Base-by-base conservation (phyloP, 2,797 vertebrate species). In the Pempheris klunzingeri region DNA sequence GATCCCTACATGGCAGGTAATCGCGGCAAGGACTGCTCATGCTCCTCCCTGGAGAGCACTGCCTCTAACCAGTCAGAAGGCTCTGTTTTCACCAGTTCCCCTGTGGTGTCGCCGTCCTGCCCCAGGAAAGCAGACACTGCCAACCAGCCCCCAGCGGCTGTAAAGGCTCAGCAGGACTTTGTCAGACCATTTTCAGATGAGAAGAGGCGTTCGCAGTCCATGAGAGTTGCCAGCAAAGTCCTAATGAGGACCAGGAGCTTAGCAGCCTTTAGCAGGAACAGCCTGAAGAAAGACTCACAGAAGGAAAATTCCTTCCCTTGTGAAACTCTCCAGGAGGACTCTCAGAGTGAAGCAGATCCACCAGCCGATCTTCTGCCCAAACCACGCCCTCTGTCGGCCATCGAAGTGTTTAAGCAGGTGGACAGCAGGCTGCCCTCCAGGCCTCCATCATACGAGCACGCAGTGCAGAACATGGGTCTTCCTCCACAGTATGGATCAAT, bases 381-480 rank as follows among this genome's bases (percentile, higher is more conserved):
- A 10, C 67, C 85, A 5, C 89, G 91, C 3, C 91, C 95, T 43
- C 91, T 95, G 74, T 98, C 96, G 0, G 95, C 91, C 17, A 94
- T 97, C 4, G 96, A 97, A 36, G 94, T 97, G 17, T 97, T 98
- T 81, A 95, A 90, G 72, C 90, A 93, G 1, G 93, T 95, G 52
- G 97, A 97, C 84, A 94, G 93, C 82, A 94, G 43, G 72, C 88
- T 90, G 50, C 94, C 96, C 5, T 90, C 93, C 63, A 93, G 74
- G 13, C 98, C 97, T 0, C 98, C 98, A 0, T 93, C 97, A 0
- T 99, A 99, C 0, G 71, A 96, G 81, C 96, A 97, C 52, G 96
- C 97, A 0, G 65, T 97, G 46, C 94, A 91, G 83, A 89, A 77
- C 12, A 62, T 75, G 7, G 39, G 63, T 3, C 74, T 74, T 7